Percentiles rank a stretch among this genome's conserved stretches.
phyloP scores from a whole-genome alignment of 2,888 invertebrate species.

The Bhutanitis thaidina region DNA sequence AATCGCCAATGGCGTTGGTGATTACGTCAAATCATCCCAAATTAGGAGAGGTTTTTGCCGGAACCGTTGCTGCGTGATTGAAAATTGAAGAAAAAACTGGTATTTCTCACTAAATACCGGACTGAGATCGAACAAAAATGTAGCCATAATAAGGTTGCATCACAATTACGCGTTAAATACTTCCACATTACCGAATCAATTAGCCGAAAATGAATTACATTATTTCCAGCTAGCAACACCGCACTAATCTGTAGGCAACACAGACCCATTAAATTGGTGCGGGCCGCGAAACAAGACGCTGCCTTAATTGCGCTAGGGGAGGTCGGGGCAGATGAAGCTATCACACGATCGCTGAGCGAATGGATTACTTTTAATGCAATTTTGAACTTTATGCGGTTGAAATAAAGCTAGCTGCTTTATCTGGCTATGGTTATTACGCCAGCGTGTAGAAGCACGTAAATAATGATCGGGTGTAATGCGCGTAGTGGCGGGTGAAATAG shows the following conservation, averaged over 20 bases:
- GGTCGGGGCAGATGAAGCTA: constrained; percentile 52
- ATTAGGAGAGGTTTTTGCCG: too few relatives aligned
- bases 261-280: constrained; percentile 56
- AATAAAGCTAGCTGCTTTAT: background rate
- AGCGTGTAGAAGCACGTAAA: background rate
- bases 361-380: background rate
- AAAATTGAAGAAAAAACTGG: too few relatives aligned
- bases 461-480: background rate
- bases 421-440: background rate
- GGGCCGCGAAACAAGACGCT: constrained; percentile 46
- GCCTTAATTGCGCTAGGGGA: constrained; percentile 49
- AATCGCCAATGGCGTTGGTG: too few relatives aligned
- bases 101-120: too few relatives aligned
- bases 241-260: constrained; percentile 26
- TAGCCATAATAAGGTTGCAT: too few relatives aligned
- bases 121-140: too few relatives aligned
- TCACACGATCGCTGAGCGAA: constrained; percentile 29
- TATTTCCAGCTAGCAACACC: constrained; percentile 15
- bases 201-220: constrained; percentile 17
- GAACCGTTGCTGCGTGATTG: too few relatives aligned
- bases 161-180: too few relatives aligned
- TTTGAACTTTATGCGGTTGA: background rate
- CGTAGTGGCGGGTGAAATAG: constrained; percentile 1
- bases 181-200: constrained; percentile 1
- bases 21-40: too few relatives aligned